Evolutionary conservation across 2,113 vertebrate genomes (phyloP).

Genomic region (Atlantisia rogersi): DNA sequence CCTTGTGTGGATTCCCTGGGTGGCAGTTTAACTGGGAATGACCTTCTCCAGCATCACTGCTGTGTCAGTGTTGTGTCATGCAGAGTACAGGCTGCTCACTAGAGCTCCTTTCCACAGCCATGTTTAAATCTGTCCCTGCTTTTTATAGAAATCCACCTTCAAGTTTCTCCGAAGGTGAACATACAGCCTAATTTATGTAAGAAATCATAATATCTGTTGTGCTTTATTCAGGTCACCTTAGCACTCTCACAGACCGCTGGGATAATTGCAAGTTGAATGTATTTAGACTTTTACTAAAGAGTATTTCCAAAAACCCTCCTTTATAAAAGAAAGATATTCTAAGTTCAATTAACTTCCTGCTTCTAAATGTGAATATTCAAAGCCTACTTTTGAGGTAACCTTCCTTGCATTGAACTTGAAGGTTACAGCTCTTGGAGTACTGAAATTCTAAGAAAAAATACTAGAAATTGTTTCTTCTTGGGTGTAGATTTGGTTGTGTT

Average conservation of each 20-base stretch:
- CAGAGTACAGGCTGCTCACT: not conserved
- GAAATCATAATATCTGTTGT: not conserved
- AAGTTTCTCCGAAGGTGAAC: conserved; percentile 22
- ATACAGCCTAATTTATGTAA: not conserved
- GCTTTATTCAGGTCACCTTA: conserved; percentile 32
- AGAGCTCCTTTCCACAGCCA: not conserved
- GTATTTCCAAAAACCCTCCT: not conserved
- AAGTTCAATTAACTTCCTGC: not conserved
- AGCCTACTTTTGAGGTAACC: not conserved
- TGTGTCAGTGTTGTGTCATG: conserved; percentile 3
- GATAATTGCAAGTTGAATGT: not conserved
- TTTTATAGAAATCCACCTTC: conserved; percentile 48
- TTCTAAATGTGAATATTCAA: not conserved
- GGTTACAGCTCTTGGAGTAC: not conserved
- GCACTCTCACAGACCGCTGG: not conserved
- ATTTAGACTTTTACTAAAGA: not conserved
- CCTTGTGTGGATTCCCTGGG: not conserved
- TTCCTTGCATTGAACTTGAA: not conserved
- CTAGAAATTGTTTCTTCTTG: not conserved
- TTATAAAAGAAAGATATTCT: not conserved
- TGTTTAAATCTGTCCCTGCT: conserved; percentile 20
- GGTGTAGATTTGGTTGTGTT: not conserved
- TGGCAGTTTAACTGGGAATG: not conserved
- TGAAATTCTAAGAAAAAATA: not conserved
- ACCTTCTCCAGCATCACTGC: not conserved